Base-by-base conservation (phyloP, 1,140 invertebrate species). In the Mamestra configurata region DNA sequence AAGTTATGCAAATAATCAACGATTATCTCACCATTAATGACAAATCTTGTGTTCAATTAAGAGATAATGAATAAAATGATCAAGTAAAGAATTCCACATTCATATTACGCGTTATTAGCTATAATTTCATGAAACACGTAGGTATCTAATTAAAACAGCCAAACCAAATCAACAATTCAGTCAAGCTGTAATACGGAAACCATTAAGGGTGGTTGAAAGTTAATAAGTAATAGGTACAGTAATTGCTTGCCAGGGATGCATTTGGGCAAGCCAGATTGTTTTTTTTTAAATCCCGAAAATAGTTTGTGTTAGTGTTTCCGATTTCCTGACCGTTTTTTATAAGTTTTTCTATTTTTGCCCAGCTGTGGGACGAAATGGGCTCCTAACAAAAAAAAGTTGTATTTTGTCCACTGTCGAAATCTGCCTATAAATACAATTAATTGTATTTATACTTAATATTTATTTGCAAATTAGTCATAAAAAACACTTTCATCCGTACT, bases 211-310 rank as follows among this genome's bases (percentile, higher is more conserved):
- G 87, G 86, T 87, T 88, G 86, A 89, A 91, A 90, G 88, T 92
- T 92, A 91, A 91, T 91, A 92, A 92, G 88, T 90, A 89, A 89
- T 91, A 87, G 84, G 87, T 85, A 88, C 86, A 85, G 86, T 91
- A 91, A 93, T 92, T 92, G 89, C 82, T 84, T 84, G 79, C 79
- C 90, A 91, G 88, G 79, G 83, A 71, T 84, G 89, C 10, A 89
- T 83, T 89, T 71, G 79, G 77, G 77, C 18, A 31, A 35, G 22
- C 72, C 18, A 24, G n/a, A 24, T 4, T 24, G 10, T 55, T 55
- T 55, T 10, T 55, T 24, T 11, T 10, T 24, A 55, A 55, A 55
- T 24, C 4, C 20, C 22, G 20, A 27, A 49, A 18, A n/a, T n/a
- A n/a, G n/a, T 1, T 49, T 49, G 15, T 5, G n/a, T 49, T 13